Evolutionary conservation across 2,888 invertebrate genomes (phyloP), one percentile per base, ranked within the genome.

Genomic region (Temnothorax rugatulus): DNA sequence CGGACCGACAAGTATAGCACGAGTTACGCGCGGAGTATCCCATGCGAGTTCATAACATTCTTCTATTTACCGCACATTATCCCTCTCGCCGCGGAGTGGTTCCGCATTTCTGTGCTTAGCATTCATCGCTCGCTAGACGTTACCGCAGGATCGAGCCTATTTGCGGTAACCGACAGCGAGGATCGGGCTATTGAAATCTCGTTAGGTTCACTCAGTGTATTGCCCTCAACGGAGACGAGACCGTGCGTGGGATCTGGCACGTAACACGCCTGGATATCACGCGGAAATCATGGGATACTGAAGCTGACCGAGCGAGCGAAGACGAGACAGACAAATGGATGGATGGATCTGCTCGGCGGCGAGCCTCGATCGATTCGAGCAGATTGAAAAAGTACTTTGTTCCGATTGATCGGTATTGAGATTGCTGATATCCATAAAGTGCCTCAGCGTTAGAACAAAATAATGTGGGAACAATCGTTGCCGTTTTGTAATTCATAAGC

Each of bases 101-200:
- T 81, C 79, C 79, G 79, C 79, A 81, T 81, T 77, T 73, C 79
- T 81, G 47, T 73, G 79, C 47, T 73, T 59, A 73, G 79, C 79
- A 81, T 81, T 81, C 79, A 81, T 73, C 79, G 77, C 41, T 59
- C 71, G 77, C 57, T 71, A 66, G 79, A 79, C 79, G 54, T 69
- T 79, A 69, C 79, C 79, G 79, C 79, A 41, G 59, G 79, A 73
- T 73, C 73, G 73, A 41, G 79, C 59, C 59, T 64, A 81, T 81
- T 81, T 81, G 73, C 79, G 79, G 79, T 64, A 81, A 81, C 79
- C 73, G 79, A 71, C 79, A 71, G 79, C 73, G 38, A 47, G 71
- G 79, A 79, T 79, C 79, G 11, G 21, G 59, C 73, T 81, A 81
- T 81, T 81, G 79, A 81, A 73, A 81, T 71, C 79, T 81, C 79